Base-by-base conservation (phyloP, 2,888 invertebrate genomes). In the Limnephilus lunatus region DNA sequence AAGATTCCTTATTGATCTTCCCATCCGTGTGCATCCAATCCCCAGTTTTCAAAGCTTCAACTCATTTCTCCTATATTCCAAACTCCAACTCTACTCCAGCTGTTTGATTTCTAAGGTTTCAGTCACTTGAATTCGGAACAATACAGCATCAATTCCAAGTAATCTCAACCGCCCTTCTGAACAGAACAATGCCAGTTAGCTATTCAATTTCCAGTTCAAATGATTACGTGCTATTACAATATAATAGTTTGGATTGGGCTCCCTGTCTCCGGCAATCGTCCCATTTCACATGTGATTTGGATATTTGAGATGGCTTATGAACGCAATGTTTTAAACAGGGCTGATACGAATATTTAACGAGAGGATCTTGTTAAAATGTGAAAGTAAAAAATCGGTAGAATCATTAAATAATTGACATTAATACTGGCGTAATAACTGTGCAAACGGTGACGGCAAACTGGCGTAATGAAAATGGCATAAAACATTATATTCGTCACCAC, bases 51-150 rank as follows among this genome's bases (percentile, higher is more conserved):
- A 68, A 68, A 68, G 25, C 68, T 68, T 25, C 68, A 25, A 68
- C 68, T n/a, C 68, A n/a, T 68, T 9, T 68, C 68, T 68, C 68
- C 39, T 3, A 4, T 86, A 86, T 86, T 86, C 86, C 86, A 48
- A 86, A 25, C 86, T 48, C 86, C 35, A 83, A 31, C 44, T 25
- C 30, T n/a, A n/a, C 30, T 39, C n/a, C 35, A 35, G 35, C 12
- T 85, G 11, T 44, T 11, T 44, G 86, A 35, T 44, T 35, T 35
- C 86, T 86, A 86, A 48, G 86, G 86, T 86, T 86, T 86, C 86
- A 86, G 9, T 86, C 48, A 44, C 15, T 48, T 86, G 86, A 86
- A 86, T 48, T n/a, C 44, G 12, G 86, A 86, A 86, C 86, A 86
- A 86, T 86, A 44, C 86, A 86, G 48, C 86, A 19, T 86, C n/a